Base-by-base conservation (phyloP, 2,113 vertebrate genomes). In the Erythrolamprus reginae region DNA sequence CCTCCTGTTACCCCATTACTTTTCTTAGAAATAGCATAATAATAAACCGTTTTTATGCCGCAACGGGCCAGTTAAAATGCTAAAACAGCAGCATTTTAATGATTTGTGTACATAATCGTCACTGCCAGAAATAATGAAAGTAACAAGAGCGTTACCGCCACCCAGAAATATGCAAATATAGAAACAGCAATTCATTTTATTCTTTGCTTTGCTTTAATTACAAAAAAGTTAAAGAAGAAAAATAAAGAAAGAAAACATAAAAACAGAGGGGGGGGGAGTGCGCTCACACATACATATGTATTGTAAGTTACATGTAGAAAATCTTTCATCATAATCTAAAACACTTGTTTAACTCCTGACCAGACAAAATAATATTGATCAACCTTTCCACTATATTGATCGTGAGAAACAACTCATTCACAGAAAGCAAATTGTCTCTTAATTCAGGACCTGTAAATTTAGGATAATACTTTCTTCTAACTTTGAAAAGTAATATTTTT, bases 51-150 rank as follows among this genome's bases (percentile, higher is more conserved):
- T 70, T 89, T 82, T 53, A 4, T 55, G 77, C 52, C 24, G 12
- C 13, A 47, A 21, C 47, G 50, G 26, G 21, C 13, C n/a, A 33
- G 5, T 28, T 28, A 84, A 48, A 53, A 58, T 48, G 5, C 52
- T 26, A 84, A 47, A 52, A 51, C 50, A 89, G 2, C 38, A 51
- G 13, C 24, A 83, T 56, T 89, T 84, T 89, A 84, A 48, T 89
- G 52, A 55, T 47, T 83, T 10, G 23, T 89, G 50, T 89, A 89
- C 24, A 26, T 33, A 42, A 45, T 45, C 88, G 33, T 70, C 33
- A 70, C 61, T 47, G 51, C 33, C n/a, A 52, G 23, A 55, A 45
- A 55, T 26, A 55, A 38, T 89, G 70, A 52, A 24, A 89, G 23
- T 33, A 53, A 47, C 24, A 89, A 55, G 7, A 17, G 24, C 23